phyloP scores from a whole-genome alignment of 92 coral and sea anemone genomes.

The Epizoanthus illoricatus region DNA sequence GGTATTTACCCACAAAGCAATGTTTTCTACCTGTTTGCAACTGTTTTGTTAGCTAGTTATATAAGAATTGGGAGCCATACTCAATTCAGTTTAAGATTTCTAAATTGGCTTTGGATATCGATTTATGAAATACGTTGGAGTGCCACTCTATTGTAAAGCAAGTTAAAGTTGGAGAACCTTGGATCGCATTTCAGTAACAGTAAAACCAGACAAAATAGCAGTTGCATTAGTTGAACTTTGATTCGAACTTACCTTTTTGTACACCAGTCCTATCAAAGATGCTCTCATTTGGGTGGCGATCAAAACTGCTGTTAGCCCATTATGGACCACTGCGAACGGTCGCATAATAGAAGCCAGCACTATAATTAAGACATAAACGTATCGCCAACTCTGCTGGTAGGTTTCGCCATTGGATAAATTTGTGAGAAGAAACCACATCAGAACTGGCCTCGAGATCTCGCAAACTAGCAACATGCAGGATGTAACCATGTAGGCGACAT shows the following conservation, averaged over 20 bases:
- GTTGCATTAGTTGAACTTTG: too few species aligned
- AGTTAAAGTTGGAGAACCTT: too few species aligned
- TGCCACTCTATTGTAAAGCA: too few species aligned
- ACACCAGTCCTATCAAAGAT: background rate
- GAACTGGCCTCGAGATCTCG: background rate
- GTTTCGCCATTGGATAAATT: background rate
- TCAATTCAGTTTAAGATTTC: too few species aligned
- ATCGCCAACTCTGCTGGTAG: background rate
- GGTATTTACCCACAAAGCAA: too few species aligned
- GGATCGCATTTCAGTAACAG: too few species aligned
- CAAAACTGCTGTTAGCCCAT: background rate
- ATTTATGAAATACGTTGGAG: too few species aligned
- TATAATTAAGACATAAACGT: background rate
- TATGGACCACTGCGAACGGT: background rate
- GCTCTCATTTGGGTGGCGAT: background rate
- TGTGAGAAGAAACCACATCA: slow-evolving; percentile 7
- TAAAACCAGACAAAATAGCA: too few species aligned
- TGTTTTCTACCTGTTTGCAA: too few species aligned
- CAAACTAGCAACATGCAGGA: background rate
- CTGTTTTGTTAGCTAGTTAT: too few species aligned
- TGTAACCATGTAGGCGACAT: slow-evolving; percentile 1
- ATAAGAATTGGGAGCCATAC: too few species aligned
- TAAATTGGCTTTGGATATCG: too few species aligned
- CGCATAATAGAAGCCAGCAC: background rate
- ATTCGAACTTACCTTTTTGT: slow-evolving; percentile 6